Evolutionary conservation across 1,140 invertebrate species (phyloP).

Genomic region (Homalodisca vitripennis): DNA sequence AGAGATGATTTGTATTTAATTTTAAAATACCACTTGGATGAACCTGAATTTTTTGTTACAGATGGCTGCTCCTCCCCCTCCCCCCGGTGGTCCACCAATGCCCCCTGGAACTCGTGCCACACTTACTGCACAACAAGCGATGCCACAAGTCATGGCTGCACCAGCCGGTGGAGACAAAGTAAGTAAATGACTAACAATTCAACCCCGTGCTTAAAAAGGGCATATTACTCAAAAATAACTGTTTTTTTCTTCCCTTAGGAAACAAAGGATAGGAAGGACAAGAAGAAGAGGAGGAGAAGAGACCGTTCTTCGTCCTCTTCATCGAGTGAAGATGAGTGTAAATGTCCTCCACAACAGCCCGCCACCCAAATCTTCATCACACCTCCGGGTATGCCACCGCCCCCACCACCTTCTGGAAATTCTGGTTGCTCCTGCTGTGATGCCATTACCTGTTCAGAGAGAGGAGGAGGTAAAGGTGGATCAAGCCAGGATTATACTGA

Average conservation of each 20-base stretch:
- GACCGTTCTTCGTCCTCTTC: neutral
- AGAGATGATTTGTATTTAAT: too few relatives aligned
- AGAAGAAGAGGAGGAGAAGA: neutral
- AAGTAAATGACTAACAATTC: neutral
- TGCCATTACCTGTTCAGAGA: neutral
- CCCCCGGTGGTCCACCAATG: neutral
- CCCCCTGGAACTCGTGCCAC: neutral
- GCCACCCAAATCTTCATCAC: slow-evolving; percentile 14
- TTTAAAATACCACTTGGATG: too few relatives aligned
- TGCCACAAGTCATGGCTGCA: too few relatives aligned
- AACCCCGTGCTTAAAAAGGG: neutral
- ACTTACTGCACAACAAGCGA: too few relatives aligned
- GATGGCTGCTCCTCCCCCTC: neutral
- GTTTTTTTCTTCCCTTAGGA: neutral
- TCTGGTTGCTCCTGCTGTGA: too few relatives aligned
- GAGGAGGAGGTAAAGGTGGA: neutral
- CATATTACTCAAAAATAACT: neutral
- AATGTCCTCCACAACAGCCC: neutral
- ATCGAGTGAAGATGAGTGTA: neutral
- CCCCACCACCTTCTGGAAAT: too few relatives aligned
- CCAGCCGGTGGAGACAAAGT: neutral
- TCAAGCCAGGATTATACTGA: neutral
- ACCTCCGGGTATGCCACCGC: neutral
- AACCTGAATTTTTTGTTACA: neutral
- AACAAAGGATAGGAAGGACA: neutral